Conservation (phyloP, 64 coral and sea anemone genomes). For the Actinia tenebrosa region DNA sequence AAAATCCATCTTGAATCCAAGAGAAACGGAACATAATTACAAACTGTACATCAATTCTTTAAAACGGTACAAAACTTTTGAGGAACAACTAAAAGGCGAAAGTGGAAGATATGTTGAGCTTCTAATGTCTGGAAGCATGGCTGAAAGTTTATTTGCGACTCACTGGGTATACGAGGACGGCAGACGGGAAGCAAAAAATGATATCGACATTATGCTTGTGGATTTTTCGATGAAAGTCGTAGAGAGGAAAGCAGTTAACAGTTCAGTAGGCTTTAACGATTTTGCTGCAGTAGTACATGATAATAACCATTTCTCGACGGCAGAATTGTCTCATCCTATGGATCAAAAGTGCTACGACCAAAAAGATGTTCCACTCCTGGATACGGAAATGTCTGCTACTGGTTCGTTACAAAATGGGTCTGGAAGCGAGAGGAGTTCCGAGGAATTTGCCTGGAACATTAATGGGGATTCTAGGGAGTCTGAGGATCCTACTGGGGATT, state of each 20-base stretch:
- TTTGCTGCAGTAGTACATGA: no score
- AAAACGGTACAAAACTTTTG: conserved; percentile 36
- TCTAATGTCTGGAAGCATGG: conserved; percentile 35
- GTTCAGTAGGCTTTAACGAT: neutral
- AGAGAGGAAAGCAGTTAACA: neutral
- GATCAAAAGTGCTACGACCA: no score
- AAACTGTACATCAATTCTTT: conserved; percentile 32
- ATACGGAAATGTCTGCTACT: no score
- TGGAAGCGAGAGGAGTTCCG: no score
- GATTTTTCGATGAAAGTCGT: conserved; percentile 30
- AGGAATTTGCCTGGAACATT: no score
- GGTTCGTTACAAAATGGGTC: no score
- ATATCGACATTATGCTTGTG: conserved; percentile 49
- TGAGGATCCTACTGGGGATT: no score
- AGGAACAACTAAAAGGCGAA: conserved; percentile 28
- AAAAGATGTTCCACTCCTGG: no score
- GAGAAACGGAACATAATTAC: conserved; percentile 38
- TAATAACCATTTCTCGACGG: no score
- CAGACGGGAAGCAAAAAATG: conserved; percentile 35
- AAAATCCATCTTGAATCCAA: conserved; percentile 33
- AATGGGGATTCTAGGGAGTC: no score
- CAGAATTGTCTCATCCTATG: no score
- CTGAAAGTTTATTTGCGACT: conserved; percentile 36
- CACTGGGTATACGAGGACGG: conserved; percentile 45
- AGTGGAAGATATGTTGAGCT: conserved; percentile 34